Evolutionary conservation across 2,797 vertebrate genomes (phyloP).

Genomic region (Fistularia commersonii): DNA sequence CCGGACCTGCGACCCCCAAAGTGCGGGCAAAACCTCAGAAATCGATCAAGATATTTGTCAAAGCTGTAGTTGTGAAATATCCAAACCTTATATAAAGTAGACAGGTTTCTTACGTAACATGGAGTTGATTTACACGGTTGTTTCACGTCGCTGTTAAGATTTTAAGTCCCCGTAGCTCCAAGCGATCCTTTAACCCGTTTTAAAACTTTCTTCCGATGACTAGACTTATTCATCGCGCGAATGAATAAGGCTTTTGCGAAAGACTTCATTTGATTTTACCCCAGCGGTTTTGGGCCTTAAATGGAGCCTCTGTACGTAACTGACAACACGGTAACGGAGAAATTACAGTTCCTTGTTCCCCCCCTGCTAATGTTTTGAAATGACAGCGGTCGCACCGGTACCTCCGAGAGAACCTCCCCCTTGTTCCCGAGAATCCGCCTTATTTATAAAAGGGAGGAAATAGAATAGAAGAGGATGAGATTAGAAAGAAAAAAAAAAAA

Average conservation of each 20-base stretch:
- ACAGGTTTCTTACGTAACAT: too few relatives aligned
- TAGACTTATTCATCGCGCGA: slow-evolving; percentile 13
- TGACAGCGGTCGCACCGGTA: not conserved
- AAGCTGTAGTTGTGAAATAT: too few relatives aligned
- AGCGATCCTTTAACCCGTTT: slow-evolving; percentile 11
- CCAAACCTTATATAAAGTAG: too few relatives aligned
- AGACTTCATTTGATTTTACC: slow-evolving; percentile 14
- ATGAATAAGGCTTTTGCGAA: slow-evolving; percentile 17
- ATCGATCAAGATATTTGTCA: too few relatives aligned
- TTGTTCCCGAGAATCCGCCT: slow-evolving; percentile 4
- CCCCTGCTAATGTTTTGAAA: slow-evolving; percentile 21
- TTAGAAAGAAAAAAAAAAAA: too few relatives aligned
- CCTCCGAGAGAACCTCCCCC: not conserved
- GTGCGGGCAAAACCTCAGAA: too few relatives aligned
- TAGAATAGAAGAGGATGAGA: too few relatives aligned
- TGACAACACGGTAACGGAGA: not conserved
- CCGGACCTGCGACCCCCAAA: too few relatives aligned
- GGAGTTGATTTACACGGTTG: too few relatives aligned
- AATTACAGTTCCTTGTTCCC: slow-evolving; percentile 11
- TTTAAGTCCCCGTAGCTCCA: slow-evolving; percentile 7
- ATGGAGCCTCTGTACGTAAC: slow-evolving; percentile 19
- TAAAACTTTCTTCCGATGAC: slow-evolving; percentile 10
- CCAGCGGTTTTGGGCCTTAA: slow-evolving; percentile 8
- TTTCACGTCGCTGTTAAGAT: too few relatives aligned
- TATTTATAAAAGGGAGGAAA: not conserved